Evolutionary conservation across 2,888 invertebrate species (phyloP).

Genomic region (Polymixis flavicincta): DNA sequence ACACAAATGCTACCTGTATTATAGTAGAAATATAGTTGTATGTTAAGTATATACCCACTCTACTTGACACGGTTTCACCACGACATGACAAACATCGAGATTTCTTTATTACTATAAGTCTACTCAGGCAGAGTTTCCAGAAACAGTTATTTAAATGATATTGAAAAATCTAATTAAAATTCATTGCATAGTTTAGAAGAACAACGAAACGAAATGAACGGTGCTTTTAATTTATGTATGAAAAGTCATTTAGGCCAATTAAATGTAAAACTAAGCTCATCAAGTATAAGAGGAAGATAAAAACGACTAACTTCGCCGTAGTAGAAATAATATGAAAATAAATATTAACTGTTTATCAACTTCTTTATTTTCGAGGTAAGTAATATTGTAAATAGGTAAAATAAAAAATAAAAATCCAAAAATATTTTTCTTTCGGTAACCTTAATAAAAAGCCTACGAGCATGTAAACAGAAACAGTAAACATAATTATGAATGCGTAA

Average conservation of each 20-base stretch:
- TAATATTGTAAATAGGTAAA: neutral
- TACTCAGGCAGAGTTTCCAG: too few relatives aligned
- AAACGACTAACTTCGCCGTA: neutral
- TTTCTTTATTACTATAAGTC: too few relatives aligned
- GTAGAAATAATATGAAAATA: neutral
- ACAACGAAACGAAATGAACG: neutral
- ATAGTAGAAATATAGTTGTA: too few relatives aligned
- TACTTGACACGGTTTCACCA: too few relatives aligned
- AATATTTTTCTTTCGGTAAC: neutral
- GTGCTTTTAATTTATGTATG: neutral
- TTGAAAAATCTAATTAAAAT: neutral
- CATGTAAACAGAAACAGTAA: conserved; percentile 19
- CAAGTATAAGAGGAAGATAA: neutral
- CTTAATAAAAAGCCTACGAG: conserved; percentile 26
- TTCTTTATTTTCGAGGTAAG: neutral
- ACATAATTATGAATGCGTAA: conserved; percentile 33
- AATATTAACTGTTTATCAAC: neutral
- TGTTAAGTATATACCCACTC: too few relatives aligned
- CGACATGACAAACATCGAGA: too few relatives aligned
- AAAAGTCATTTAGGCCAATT: neutral
- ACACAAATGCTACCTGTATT: too few relatives aligned
- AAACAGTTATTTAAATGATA: too few relatives aligned
- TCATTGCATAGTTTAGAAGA: neutral
- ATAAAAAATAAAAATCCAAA: conserved; percentile 1
- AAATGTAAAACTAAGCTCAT: neutral